Evolutionary conservation across 2,888 invertebrate species (phyloP).

Genomic region (Thyatira batis): DNA sequence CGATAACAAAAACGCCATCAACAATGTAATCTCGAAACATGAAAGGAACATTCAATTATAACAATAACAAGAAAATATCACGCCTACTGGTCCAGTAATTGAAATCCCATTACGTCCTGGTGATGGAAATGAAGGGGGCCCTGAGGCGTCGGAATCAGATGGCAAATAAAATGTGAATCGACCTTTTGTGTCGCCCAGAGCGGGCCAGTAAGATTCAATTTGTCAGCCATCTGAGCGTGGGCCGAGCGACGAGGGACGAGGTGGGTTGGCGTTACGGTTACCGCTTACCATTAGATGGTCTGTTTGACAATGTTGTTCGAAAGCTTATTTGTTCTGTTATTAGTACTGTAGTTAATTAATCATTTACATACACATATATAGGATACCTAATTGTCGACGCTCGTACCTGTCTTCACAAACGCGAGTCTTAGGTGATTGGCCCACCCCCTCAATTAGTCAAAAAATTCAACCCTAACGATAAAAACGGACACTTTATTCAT

Average conservation of each 20-base stretch:
- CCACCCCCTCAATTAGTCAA: no score
- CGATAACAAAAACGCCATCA: neutral
- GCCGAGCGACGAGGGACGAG: conserved; percentile 27
- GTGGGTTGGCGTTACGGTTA: no score
- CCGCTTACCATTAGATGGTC: no score
- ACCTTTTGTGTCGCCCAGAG: conserved; percentile 72
- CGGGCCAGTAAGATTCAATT: conserved; percentile 74
- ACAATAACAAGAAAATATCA: conserved; percentile 7
- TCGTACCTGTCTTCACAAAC: no score
- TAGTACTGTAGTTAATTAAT: no score
- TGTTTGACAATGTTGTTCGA: no score
- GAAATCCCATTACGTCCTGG: conserved; percentile 60
- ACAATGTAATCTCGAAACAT: neutral
- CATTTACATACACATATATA: no score
- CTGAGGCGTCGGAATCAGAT: conserved; percentile 61
- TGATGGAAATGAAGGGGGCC: conserved; percentile 56
- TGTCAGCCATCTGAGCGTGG: conserved; percentile 61
- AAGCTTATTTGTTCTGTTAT: no score
- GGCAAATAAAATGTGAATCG: conserved; percentile 74
- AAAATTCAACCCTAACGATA: no score
- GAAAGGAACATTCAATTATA: conserved; percentile 6
- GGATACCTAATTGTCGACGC: no score
- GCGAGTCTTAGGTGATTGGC: no score
- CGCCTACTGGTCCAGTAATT: conserved; percentile 42
- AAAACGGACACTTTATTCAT: no score